A percentile compares a stretch with the other conserved stretches of the same genome.
These are phyloP conservation scores for Crambe crambe DNA, from an alignment of 37 sponge, comb jelly and placozoan species.

Conservation along the genomic window DNA sequence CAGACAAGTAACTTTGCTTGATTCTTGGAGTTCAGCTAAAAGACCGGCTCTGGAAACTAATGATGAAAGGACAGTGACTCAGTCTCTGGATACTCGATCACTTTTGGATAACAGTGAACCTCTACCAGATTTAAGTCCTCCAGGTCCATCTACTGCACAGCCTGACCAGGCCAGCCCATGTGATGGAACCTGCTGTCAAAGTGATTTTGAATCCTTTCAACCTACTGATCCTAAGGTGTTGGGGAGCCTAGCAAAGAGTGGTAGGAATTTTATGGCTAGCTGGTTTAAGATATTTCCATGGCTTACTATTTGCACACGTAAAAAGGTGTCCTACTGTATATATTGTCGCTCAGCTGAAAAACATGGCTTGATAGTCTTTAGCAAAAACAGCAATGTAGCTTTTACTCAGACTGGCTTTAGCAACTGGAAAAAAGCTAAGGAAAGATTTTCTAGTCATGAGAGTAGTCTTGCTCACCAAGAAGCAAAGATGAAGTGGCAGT, in stretches of 20 bases:
- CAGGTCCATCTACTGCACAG: too few species aligned
- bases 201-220: background rate
- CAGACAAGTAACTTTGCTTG: too few species aligned
- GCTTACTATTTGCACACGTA: background rate
- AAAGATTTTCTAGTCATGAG: conserved; percentile 12
- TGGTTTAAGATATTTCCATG: background rate
- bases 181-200: too few species aligned
- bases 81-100: too few species aligned
- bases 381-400: conserved; percentile 25
- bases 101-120: too few species aligned
- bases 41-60: too few species aligned
- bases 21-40: too few species aligned
- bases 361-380: conserved; percentile 8
- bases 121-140: too few species aligned
- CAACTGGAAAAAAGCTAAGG: conserved; percentile 62
- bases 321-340: conserved; percentile 24
- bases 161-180: too few species aligned
- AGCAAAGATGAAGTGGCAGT: background rate
- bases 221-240: background rate
- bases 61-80: too few species aligned
- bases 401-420: conserved; percentile 49
- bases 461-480: conserved; percentile 26
- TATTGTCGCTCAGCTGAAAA: conserved; percentile 35
- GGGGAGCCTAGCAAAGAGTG: background rate
- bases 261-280: background rate